Conservation (phyloP, 2,797 vertebrate species). For the Trachurus trachurus region DNA sequence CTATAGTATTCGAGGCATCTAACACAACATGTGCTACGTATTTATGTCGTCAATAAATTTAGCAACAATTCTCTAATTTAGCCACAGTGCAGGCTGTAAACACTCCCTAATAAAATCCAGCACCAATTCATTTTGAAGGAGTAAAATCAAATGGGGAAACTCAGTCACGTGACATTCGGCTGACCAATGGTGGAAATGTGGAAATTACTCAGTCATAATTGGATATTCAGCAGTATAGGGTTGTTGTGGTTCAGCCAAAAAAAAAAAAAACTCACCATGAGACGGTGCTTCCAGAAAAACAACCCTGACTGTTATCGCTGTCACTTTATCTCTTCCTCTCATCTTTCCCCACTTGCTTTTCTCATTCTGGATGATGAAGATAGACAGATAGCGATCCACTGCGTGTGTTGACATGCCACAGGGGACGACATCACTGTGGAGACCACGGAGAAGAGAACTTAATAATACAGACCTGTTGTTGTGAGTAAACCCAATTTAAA, state of each 20-base stretch:
- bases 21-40: no score
- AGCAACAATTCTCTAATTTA: neutral
- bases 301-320: conserved; percentile 53
- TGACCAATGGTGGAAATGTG: no score
- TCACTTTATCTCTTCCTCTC: conserved; percentile 58
- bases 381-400: conserved; percentile 50
- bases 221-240: no score
- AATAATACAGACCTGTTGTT: conserved; percentile 27
- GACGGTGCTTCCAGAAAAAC: conserved; percentile 43
- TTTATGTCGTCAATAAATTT: no score
- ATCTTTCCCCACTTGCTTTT: conserved; percentile 61
- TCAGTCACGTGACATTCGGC: neutral
- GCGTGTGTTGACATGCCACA: conserved; percentile 57
- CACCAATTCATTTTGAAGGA: neutral
- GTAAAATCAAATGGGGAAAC: neutral
- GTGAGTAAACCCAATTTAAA: conserved; percentile 19
- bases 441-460: conserved; percentile 25
- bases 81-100: no score
- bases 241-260: neutral
- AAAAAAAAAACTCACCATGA: conserved; percentile 1
- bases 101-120: neutral
- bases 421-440: conserved; percentile 30
- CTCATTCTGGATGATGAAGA: conserved; percentile 70
- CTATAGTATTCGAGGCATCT: no score
- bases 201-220: no score